Evolutionary conservation across 2,888 invertebrate species (phyloP).

Genomic region (Listrodromus nycthemerus): DNA sequence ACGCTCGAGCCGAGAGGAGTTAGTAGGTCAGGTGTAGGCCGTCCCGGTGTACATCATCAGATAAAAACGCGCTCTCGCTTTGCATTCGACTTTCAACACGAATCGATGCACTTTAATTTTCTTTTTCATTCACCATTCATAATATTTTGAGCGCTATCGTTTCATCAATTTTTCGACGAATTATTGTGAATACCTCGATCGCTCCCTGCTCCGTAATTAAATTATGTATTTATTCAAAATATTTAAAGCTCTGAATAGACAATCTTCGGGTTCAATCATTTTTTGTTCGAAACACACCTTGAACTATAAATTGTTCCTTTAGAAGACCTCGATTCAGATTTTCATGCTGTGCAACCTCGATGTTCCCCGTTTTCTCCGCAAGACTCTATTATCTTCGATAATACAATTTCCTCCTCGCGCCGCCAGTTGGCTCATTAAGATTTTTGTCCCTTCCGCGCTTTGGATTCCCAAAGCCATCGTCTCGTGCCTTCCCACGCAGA

Average conservation of each 20-base stretch:
- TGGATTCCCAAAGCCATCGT: constrained; percentile 21
- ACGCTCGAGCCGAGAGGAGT: constrained; percentile 35
- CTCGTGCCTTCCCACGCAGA: constrained; percentile 78
- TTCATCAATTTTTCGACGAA: neutral
- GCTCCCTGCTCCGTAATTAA: no score
- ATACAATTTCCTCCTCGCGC: constrained; percentile 17
- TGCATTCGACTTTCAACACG: constrained; percentile 24
- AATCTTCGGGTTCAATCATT: neutral
- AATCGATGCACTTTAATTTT: constrained; percentile 13
- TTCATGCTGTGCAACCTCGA: constrained; percentile 6
- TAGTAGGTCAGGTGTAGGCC: constrained; percentile 52
- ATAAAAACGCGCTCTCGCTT: constrained; percentile 25
- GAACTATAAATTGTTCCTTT: neutral
- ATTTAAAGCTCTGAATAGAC: neutral
- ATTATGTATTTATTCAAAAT: no score
- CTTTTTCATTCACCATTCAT: constrained; percentile 13
- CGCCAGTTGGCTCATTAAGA: constrained; percentile 19
- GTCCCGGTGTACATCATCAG: constrained; percentile 39
- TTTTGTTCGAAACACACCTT: neutral
- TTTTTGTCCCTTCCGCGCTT: neutral
- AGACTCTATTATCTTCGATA: constrained; percentile 43
- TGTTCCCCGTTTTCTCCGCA: neutral
- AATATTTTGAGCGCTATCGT: neutral
- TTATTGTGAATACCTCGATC: neutral
- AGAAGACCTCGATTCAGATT: neutral